A percentile compares a stretch with the other conserved stretches of the same genome.
These are phyloP conservation scores for Drosophila pseudoobscura DNA, from an alignment of 1,140 invertebrate genomes.

Conservation along the genomic window DNA sequence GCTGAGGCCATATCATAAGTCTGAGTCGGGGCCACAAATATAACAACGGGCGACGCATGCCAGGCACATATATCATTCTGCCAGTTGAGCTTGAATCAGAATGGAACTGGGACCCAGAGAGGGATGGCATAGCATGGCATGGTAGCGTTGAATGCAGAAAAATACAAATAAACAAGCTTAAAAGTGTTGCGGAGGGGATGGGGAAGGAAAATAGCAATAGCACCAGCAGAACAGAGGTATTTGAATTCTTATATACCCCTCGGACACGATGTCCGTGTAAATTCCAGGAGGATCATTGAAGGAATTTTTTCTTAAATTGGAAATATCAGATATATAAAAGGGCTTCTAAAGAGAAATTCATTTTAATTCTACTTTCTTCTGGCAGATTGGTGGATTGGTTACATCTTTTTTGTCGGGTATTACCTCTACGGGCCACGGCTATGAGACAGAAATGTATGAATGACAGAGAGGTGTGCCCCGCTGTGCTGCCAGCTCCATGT, in stretches of 20 bases:
- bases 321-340: not conserved
- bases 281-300: not conserved
- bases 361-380: too few relatives aligned
- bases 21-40: conserved; percentile 61
- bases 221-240: not conserved
- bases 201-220: not conserved
- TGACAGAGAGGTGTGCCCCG: conserved; percentile 35
- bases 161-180: conserved; percentile 64
- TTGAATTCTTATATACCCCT: conserved; percentile 11
- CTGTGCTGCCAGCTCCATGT: conserved; percentile 26
- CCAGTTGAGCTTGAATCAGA: conserved; percentile 67
- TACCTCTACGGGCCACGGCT: too few relatives aligned
- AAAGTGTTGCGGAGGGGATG: conserved; percentile 3
- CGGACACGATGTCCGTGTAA: conserved; percentile 1
- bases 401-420: too few relatives aligned
- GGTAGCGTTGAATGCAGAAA: conserved; percentile 38
- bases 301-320: not conserved
- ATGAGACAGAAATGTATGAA: conserved; percentile 22
- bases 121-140: not conserved
- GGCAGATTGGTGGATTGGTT: too few relatives aligned
- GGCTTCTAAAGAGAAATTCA: too few relatives aligned
- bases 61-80: conserved; percentile 70
- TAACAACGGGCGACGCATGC: conserved; percentile 67
- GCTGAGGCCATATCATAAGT: conserved; percentile 50
- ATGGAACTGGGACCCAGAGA: conserved; percentile 15